Percentiles rank a stretch among this genome's conserved stretches.
phyloP scores from a whole-genome alignment of 2,113 vertebrate species.

The Sapayoa aenigma region DNA sequence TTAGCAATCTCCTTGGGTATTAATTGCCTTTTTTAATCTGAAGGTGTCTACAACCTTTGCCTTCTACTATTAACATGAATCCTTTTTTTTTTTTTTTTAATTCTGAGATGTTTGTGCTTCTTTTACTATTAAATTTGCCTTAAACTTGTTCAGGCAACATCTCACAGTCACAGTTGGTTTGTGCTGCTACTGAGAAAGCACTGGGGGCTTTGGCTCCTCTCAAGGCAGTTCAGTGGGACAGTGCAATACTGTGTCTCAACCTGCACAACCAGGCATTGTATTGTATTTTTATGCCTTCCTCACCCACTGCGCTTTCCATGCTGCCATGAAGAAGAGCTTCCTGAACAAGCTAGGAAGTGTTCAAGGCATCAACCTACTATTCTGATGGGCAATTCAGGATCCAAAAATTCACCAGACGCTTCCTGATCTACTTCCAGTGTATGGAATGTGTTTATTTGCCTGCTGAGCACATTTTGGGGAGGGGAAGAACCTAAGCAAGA shows the following conservation, averaged over 20 bases:
- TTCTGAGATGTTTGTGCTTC: background rate
- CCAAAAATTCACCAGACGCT: background rate
- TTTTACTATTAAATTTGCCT: background rate
- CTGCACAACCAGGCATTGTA: background rate
- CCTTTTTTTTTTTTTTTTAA: background rate
- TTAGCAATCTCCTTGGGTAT: conserved; percentile 53
- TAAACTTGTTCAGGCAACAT: background rate
- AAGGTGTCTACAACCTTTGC: conserved; percentile 20
- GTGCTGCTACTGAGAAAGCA: background rate
- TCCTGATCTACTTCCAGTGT: background rate
- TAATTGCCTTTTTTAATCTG: conserved; percentile 58
- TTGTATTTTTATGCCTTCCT: background rate
- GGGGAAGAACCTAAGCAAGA: background rate
- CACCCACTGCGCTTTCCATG: background rate
- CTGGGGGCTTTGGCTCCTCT: background rate
- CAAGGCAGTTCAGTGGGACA: background rate
- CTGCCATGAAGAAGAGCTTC: background rate
- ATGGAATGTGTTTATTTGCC: background rate
- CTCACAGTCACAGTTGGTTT: background rate
- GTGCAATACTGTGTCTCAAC: background rate
- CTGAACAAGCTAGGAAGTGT: too few relatives aligned
- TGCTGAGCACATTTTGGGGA: background rate
- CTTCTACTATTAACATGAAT: background rate
- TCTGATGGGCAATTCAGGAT: background rate
- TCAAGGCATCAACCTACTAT: background rate